phyloP scores from a whole-genome alignment of 1,140 invertebrate species.

The Hyposmocoma kahamanoa region DNA sequence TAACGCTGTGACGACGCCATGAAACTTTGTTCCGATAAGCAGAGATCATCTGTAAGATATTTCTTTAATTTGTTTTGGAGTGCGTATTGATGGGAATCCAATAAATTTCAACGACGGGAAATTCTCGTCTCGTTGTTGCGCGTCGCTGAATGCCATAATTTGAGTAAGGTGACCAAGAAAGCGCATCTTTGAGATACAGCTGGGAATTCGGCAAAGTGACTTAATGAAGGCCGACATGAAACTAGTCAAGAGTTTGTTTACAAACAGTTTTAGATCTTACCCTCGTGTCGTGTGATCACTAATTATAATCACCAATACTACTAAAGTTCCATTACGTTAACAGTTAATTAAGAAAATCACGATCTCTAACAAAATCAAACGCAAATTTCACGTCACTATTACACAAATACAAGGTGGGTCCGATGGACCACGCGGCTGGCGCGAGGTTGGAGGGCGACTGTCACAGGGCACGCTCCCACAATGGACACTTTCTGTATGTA shows the following conservation, averaged over 20 bases:
- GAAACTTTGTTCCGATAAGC: slow-evolving; percentile 20
- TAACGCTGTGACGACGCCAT: slow-evolving; percentile 8
- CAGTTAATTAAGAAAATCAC: too few species aligned
- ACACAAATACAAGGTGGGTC: slow-evolving; percentile 8
- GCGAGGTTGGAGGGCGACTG: slow-evolving; percentile 45
- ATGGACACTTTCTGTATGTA: slow-evolving; percentile 59
- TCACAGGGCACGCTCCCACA: slow-evolving; percentile 47
- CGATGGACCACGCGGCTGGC: slow-evolving; percentile 23
- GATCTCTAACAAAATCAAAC: background rate
- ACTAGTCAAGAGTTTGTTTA: too few species aligned
- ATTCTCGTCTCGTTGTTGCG: too few species aligned
- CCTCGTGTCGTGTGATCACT: too few species aligned
- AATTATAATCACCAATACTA: too few species aligned
- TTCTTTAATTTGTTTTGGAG: background rate
- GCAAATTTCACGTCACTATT: background rate
- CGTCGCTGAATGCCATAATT: too few species aligned
- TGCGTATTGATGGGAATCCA: background rate
- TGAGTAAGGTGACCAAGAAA: too few species aligned
- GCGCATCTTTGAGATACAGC: too few species aligned
- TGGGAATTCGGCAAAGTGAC: too few species aligned
- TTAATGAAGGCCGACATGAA: too few species aligned
- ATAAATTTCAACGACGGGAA: background rate
- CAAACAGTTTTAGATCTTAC: too few species aligned
- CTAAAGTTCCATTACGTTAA: too few species aligned
- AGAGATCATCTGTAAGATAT: slow-evolving; percentile 7